Conservation (phyloP, 2,888 invertebrate genomes). For the Biston betularia region DNA sequence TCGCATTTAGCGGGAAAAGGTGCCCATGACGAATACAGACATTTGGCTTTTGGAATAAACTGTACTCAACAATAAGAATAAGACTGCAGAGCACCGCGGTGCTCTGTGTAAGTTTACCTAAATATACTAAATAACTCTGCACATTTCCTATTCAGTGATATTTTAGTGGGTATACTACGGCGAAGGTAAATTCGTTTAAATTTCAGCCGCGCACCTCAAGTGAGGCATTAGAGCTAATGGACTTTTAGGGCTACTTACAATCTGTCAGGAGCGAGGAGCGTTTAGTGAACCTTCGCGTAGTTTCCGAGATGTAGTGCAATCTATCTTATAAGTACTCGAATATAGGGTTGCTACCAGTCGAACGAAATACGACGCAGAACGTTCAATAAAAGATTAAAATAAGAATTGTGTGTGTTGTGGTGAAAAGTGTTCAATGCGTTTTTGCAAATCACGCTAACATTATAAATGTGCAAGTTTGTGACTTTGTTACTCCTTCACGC, state of each 20-base stretch:
- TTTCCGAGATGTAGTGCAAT: slow-evolving; percentile 2
- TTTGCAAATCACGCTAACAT: no score
- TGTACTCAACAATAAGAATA: not conserved
- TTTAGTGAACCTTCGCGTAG: slow-evolving; percentile 26
- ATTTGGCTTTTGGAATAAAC: no score
- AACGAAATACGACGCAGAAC: not conserved
- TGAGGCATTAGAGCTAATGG: slow-evolving; percentile 45
- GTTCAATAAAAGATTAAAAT: no score
- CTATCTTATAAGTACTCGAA: not conserved
- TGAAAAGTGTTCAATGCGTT: no score
- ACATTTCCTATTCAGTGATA: not conserved
- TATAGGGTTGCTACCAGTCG: not conserved
- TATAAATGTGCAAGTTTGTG: no score
- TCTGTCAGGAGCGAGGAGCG: slow-evolving; percentile 38
- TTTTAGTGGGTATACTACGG: slow-evolving; percentile 1
- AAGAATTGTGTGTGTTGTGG: no score
- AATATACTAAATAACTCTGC: not conserved
- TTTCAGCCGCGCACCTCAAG: slow-evolving; percentile 41
- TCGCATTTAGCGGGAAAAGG: no score
- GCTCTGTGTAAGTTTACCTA: not conserved
- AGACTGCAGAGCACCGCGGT: not conserved
- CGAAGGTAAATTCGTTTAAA: slow-evolving; percentile 42
- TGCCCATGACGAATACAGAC: no score
- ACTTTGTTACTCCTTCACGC: no score
- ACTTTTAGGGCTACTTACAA: slow-evolving; percentile 44